Evolutionary conservation across 2,113 vertebrate species (phyloP), one percentile per base, ranked within the genome.

Genomic region (Mandrillus leucophaeus): DNA sequence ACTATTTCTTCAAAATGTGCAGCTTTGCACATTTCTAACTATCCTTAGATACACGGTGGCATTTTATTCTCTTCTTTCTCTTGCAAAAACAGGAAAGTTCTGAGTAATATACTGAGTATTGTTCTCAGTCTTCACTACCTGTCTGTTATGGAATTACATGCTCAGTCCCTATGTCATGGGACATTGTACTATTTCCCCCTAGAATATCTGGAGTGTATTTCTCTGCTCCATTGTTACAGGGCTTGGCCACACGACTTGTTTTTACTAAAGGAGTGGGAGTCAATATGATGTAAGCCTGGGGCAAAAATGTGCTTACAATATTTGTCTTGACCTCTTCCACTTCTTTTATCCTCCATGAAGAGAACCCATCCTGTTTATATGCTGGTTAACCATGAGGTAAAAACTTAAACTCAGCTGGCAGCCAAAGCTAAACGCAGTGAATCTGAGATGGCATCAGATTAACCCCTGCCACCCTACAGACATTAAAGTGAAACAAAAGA

Each of bases 241-340:
- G 52, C 27, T 90, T 95, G 73, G 6, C 57, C 20, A n/a, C 59
- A 22, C 64, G n/a, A 64, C n/a, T 94, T 92, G 48, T 43, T 90
- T 82, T 88, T 79, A 40, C 5, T 85, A 85, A 92, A 85, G 45
- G 50, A 88, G 85, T 80, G 35, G 61, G 84, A 95, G 35, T 88
- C 66, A 38, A 0, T 17, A 20, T 89, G 75, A 66, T 66, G 25
- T 80, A 66, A 87, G 22, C 8, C 79, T 68, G 40, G 38, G 43
- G 6, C 40, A 68, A 75, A 83, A 79, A 50, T 92, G 32, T 55
- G 3, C 52, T 86, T 87, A 52, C 20, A 40, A 70, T 80, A 59
- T 95, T 79, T 97, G 85, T 16, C 40, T 96, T 93, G 90, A 23
- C 57, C 13, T 79, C 68, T 90, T 90, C 64, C 8, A 64, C 38